These are phyloP conservation scores for Saccopteryx bilineata DNA, from an alignment of 2,113 vertebrate genomes.

Conservation along the genomic window DNA sequence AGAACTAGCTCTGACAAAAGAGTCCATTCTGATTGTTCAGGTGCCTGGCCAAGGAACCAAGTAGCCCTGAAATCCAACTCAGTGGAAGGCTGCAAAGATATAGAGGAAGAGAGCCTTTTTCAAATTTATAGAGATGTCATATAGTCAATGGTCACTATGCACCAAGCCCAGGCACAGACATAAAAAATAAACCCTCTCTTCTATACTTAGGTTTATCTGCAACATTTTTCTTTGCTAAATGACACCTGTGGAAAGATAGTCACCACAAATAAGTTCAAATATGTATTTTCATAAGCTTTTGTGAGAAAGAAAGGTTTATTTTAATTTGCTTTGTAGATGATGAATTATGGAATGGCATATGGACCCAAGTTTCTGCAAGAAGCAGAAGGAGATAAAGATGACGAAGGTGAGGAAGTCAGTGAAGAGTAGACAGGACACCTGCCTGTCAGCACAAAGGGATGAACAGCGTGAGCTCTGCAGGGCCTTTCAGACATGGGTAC, in stretches of 20 bases:
- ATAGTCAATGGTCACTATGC: not conserved
- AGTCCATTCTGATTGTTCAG: not conserved
- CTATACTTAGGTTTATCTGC: not conserved
- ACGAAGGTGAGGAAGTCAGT: not conserved
- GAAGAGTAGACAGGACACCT: not conserved
- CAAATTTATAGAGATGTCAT: not conserved
- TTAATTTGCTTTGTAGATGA: not conserved
- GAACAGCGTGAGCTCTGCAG: not conserved
- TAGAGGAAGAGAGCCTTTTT: not conserved
- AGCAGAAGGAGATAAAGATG: not conserved
- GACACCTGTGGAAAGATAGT: not conserved
- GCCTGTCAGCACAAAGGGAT: not conserved
- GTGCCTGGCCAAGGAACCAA: not conserved
- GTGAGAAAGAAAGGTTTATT: not conserved
- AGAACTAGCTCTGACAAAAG: not conserved
- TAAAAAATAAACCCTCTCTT: not conserved
- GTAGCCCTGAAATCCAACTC: not conserved
- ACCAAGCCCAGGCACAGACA: not conserved
- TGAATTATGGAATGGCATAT: not conserved
- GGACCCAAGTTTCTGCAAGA: constrained; percentile 3
- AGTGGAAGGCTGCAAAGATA: not conserved
- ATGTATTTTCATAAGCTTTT: not conserved
- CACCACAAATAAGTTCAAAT: not conserved
- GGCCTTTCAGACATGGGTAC: not conserved
- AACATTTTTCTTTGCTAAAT: not conserved